Conservation (phyloP, 2,888 invertebrate genomes). For the Stenodera caucasica region DNA sequence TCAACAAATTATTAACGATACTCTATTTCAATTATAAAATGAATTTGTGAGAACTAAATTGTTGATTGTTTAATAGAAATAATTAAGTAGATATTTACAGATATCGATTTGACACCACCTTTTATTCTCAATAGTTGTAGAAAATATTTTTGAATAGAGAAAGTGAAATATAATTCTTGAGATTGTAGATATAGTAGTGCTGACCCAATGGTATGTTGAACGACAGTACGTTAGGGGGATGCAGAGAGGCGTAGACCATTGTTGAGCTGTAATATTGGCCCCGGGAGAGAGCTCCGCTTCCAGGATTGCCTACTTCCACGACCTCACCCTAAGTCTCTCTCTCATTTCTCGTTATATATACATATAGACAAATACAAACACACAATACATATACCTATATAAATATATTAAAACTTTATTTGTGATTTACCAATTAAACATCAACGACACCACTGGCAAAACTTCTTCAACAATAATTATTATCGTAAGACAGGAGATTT, state of each 20-base stretch:
- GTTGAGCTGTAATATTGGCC: constrained; percentile 46
- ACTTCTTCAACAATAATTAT: constrained; percentile 1
- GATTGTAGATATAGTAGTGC: constrained; percentile 12
- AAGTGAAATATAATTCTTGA: not conserved
- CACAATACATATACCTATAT: not conserved
- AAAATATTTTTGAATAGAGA: not conserved
- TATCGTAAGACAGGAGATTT: not conserved
- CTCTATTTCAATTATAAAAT: not conserved
- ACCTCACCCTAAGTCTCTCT: constrained; percentile 35
- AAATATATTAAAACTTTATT: constrained; percentile 22
- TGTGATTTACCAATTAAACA: constrained; percentile 23
- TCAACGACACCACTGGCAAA: not conserved
- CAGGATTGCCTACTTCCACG: constrained; percentile 37
- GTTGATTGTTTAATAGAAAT: not conserved
- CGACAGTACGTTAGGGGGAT: constrained; percentile 32
- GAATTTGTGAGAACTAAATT: no score
- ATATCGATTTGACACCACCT: not conserved
- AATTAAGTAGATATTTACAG: no score
- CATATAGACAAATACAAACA: no score
- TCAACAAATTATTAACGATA: not conserved
- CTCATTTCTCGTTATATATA: constrained; percentile 21
- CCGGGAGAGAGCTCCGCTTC: constrained; percentile 41
- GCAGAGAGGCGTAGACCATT: constrained; percentile 40
- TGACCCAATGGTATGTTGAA: constrained; percentile 27
- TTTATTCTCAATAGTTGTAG: not conserved